Evolutionary conservation across 2,797 vertebrate genomes (phyloP).

Genomic region (Dendrocincla tyrannina): DNA sequence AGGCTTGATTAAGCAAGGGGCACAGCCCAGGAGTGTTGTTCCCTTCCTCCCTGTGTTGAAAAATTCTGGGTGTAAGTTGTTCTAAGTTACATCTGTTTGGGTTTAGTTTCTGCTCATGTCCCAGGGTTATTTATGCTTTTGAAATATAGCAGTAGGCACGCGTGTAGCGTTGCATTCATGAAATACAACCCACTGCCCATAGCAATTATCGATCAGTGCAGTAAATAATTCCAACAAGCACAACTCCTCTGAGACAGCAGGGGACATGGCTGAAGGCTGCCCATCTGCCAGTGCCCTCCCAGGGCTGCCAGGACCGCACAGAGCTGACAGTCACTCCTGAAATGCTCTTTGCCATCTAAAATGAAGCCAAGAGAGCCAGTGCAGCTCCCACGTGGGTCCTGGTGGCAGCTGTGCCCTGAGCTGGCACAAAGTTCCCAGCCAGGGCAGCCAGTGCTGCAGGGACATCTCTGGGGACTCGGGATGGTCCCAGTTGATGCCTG

Average conservation of each 20-base stretch:
- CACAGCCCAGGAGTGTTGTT: background rate
- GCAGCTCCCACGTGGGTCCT: background rate
- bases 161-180: background rate
- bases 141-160: background rate
- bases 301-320: background rate
- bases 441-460: background rate
- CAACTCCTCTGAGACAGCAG: background rate
- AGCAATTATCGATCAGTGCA: background rate
- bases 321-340: background rate
- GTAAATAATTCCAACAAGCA: slow-evolving; percentile 16
- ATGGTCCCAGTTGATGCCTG: background rate
- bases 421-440: background rate
- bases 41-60: background rate
- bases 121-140: slow-evolving; percentile 2
- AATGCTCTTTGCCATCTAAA: background rate
- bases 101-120: slow-evolving; percentile 33
- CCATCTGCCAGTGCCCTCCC: slow-evolving; percentile 1
- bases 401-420: background rate
- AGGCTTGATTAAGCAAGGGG: rapidly evolving
- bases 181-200: background rate
- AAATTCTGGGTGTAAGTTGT: background rate
- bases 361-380: background rate
- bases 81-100: background rate
- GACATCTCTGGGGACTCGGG: background rate
- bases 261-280: background rate